Base-by-base conservation (phyloP, 2,113 vertebrate genomes). In the Psilopogon haemacephalus region DNA sequence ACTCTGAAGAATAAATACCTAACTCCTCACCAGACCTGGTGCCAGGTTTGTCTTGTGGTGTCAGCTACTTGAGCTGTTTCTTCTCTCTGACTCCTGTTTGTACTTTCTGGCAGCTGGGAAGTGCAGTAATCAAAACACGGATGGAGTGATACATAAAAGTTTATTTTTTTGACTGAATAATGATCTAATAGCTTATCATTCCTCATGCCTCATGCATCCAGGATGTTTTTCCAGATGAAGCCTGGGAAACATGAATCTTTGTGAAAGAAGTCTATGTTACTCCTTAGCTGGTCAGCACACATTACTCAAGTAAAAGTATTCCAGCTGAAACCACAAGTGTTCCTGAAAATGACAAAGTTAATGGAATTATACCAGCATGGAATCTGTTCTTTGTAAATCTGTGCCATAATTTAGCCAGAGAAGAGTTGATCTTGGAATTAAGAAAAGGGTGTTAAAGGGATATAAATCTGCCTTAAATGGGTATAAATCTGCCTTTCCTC, bases 171-270 rank as follows among this genome's bases (percentile, higher is more conserved):
- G 71, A 89, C 81, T 79, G 50, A 58, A 1, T 92, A 75, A 85
- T 94, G 93, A 95, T 77, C 94, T 94, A 96, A 95, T 92, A 87
- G 75, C 94, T 94, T 95, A 91, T 96, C 91, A 85, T 95, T 94
- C 90, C 78, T 85, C 74, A 90, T 68, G 75, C 64, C 67, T 90
- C 83, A 84, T 88, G 72, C 78, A 92, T 88, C 78, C 95, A 93
- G 95, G 87, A 94, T 95, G 78, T 92, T 95, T 95, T 96, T 94
- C 94, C 93, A 94, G 89, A 91, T 91, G 94, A 92, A 91, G 91
- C 86, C 87, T 95, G 91, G 82, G 93, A 94, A 94, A 94, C 84
- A 87, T 64, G 89, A 95, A 85, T 96, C 89, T 80, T 89, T 91
- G 64, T 91, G 94, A 95, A 96, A 88, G 56, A 86, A 94, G 64